Base-by-base conservation (phyloP, 2,113 vertebrate species). In the Haemorhous mexicanus region DNA sequence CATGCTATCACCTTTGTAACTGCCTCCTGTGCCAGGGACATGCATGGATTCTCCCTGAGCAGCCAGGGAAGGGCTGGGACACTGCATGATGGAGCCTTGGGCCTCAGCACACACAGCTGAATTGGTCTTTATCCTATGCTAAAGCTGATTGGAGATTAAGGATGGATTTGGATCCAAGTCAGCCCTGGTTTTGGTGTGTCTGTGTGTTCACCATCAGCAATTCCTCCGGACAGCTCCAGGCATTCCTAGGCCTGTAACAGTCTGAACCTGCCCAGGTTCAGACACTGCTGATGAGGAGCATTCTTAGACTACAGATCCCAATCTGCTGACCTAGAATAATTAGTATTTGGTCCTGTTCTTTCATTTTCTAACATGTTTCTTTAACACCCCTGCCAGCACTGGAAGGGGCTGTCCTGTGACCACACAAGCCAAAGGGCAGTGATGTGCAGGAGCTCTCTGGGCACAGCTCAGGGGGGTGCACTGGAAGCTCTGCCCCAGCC, bases 351-450 rank as follows among this genome's bases (percentile, higher is more conserved):
- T 49, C 39, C 33, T 39, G 30, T 49, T 17, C 19, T 28, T 67
- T 30, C 4, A 41, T 16, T 35, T 59, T n/a, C 56, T 30, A 83
- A 46, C 26, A 23, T 2, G 8, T 28, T 81, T 61, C 70, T 76
- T 53, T 43, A 41, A 46, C 5, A 32, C 4, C 37, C 49, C 30
- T 7, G 41, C 56, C 64, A 86, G 26, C 22, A 20, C 24, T 19
- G 32, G 28, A 18, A 32, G 83, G 33, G 33, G 16, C 27, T 7
- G 19, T 24, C 47, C 78, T 32, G 58, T 18, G 11, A 24, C 0
- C 37, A 27, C n/a, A 7, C 0, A 1, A 84, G 47, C 43, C 78
- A 37, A 8, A 26, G 61, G 19, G 23, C 69, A 44, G 1, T 0
- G 37, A n/a, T 1, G 9, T 0, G 2, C 87, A 39, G 27, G 50